Evolutionary conservation across 2,888 invertebrate species (phyloP), one percentile per base, ranked within the genome.

Genomic region (Graphium colonna): DNA sequence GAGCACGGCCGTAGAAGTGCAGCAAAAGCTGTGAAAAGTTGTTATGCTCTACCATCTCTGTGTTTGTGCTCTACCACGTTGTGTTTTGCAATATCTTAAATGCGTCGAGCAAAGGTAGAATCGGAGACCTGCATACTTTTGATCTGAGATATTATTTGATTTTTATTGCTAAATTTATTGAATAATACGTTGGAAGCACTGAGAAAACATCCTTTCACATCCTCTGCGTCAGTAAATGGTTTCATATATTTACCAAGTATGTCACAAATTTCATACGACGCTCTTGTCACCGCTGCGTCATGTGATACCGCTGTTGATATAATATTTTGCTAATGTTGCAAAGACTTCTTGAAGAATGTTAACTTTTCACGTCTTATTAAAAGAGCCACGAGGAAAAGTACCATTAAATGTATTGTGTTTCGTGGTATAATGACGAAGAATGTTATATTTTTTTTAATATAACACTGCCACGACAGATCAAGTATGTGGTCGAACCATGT

Each of bases 11-110:
- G n/a, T n/a, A n/a, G n/a, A n/a, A n/a, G n/a, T n/a, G n/a, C n/a
- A n/a, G n/a, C n/a, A n/a, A n/a, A n/a, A n/a, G n/a, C n/a, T n/a
- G n/a, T n/a, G n/a, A n/a, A n/a, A n/a, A n/a, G n/a, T n/a, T n/a
- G n/a, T n/a, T n/a, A n/a, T n/a, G n/a, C n/a, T n/a, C n/a, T n/a
- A n/a, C n/a, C n/a, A n/a, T n/a, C n/a, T n/a, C n/a, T n/a, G n/a
- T n/a, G n/a, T n/a, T n/a, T n/a, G n/a, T n/a, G n/a, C n/a, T n/a
- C n/a, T n/a, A n/a, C n/a, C n/a, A n/a, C n/a, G n/a, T n/a, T n/a
- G 46, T 39, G 17, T 52, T 42, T 47, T 33, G 41, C 46, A 40
- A 52, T 52, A 41, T 52, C 52, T 51, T 42, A 17, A 17, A 42
- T 42, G 3, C 42, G 42, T 9, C 18, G 3, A 3, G 10, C 15